phyloP scores from a whole-genome alignment of 2,113 vertebrate genomes.

The Cebidichthys violaceus region DNA sequence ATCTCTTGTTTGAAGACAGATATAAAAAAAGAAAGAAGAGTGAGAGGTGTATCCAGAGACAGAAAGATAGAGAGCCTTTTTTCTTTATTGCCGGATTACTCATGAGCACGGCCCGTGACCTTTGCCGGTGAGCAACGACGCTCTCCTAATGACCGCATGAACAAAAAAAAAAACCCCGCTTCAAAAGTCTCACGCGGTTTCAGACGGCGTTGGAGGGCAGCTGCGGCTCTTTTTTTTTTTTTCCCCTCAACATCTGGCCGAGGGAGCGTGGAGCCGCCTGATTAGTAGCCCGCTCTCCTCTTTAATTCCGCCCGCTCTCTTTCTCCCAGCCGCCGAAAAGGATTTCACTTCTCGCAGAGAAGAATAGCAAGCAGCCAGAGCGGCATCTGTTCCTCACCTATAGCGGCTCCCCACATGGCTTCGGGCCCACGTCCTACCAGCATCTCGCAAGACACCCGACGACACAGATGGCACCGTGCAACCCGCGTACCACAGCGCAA shows the following conservation, averaged over 20 bases:
- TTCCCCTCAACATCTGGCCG: constrained; percentile 63
- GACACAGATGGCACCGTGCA: constrained; percentile 59
- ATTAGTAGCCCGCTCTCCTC: constrained; percentile 41
- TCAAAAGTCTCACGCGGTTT: constrained; percentile 21
- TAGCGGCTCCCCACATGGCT: constrained; percentile 42
- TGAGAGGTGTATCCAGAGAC: constrained; percentile 44
- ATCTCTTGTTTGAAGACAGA: constrained; percentile 30
- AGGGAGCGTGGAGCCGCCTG: constrained; percentile 24
- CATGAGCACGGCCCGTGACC: constrained; percentile 16
- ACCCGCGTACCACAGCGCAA: constrained; percentile 34
- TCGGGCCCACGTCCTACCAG: constrained; percentile 54
- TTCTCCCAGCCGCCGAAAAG: constrained; percentile 9
- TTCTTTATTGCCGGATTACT: constrained; percentile 29
- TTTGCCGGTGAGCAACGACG: constrained; percentile 22
- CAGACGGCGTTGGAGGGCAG: neutral
- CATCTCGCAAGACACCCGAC: constrained; percentile 55
- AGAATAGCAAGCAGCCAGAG: constrained; percentile 66
- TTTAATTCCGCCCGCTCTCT: constrained; percentile 32
- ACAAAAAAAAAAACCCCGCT: constrained; percentile 16
- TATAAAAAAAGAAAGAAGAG: neutral
- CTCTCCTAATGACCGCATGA: constrained; percentile 53
- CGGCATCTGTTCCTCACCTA: constrained; percentile 67
- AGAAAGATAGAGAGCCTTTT: neutral
- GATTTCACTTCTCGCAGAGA: constrained; percentile 47
- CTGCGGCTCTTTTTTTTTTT: constrained; percentile 16